Base-by-base conservation (phyloP, 92 coral and sea anemone species). In the Porites divaricata region DNA sequence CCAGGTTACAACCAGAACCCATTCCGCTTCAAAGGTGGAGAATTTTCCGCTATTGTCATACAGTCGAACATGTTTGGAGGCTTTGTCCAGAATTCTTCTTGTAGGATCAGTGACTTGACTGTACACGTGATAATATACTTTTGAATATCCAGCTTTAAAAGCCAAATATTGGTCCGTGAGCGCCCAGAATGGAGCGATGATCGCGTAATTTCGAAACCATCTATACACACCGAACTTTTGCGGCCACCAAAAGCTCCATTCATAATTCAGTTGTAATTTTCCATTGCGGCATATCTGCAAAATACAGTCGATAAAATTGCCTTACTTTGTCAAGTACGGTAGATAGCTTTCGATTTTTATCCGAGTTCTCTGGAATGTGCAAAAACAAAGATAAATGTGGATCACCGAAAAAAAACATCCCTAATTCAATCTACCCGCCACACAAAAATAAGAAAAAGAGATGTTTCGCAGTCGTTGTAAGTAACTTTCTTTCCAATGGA, bases 131-230 rank as follows among this genome's bases (percentile, higher is more conserved):
- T 71, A 71, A 71, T 20, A 35, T n/a, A 71, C 75, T 24, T 71
- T 41, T 71, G 75, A 41, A 24, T 71, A 41, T 17, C 14, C 20
- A 41, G n/a, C 57, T n/a, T 71, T 71, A 7, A 71, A 71, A 13
- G 75, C 49, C 17, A 41, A 2, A 28, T 25, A 71, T 54, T 41
- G 9, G 35, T 86, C 85, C 25, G 71, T 70, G 2, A 15, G 14
- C 1, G 89, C 56, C 89, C 89, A 86, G 67, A 56, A 86, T 53
- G 89, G 89, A 6, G 85, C 85, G 26, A 86, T 58, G 6, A 72
- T 62, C 45, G 79, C 54, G 5, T 35, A 35, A 25, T 50, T 45
- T 9, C 49, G 51, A 70, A 78, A 49, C 89, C 89, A 86, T 68
- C 21, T 50, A 16, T 67, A 72, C 57, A 67, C 83, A 17, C 89